Evolutionary conservation across 2,888 invertebrate species (phyloP).

Genomic region (Drosophila niveifrons): DNA sequence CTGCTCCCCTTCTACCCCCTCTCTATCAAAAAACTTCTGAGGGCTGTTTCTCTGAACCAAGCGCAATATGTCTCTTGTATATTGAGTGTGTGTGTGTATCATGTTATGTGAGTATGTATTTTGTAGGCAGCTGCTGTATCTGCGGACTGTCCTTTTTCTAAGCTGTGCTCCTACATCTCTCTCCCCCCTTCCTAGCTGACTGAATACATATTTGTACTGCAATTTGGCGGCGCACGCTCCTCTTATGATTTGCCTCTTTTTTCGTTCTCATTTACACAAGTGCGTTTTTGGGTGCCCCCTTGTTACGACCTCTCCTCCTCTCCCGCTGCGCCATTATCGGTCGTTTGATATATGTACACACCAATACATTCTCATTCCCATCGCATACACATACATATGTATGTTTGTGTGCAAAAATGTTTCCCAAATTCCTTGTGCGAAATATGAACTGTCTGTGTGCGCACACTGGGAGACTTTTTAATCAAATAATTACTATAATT

Average conservation of each 20-base stretch:
- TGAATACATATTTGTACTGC: conserved; percentile 82
- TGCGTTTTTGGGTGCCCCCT: conserved; percentile 73
- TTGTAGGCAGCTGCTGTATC: conserved; percentile 57
- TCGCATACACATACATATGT: background rate
- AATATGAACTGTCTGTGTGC: conserved; percentile 20
- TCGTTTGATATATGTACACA: conserved; percentile 54
- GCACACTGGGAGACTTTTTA: conserved; percentile 79
- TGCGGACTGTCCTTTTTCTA: conserved; percentile 78
- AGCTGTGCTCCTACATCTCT: conserved; percentile 63
- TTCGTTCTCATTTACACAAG: conserved; percentile 81
- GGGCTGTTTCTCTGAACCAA: conserved; percentile 50
- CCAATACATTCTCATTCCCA: conserved; percentile 3
- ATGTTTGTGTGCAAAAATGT: conserved; percentile 5
- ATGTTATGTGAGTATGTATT: conserved; percentile 10
- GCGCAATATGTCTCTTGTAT: conserved; percentile 54
- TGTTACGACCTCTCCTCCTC: conserved; percentile 15
- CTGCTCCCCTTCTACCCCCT: conserved; percentile 8
- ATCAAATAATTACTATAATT: conserved; percentile 79
- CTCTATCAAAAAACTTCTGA: conserved; percentile 20
- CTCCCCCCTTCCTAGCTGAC: conserved; percentile 16
- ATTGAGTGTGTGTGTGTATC: conserved; percentile 12
- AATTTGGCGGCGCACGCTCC: conserved; percentile 80
- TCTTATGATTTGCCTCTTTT: conserved; percentile 83
- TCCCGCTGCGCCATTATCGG: conserved; percentile 68
- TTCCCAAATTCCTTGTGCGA: conserved; percentile 23